phyloP scores from a whole-genome alignment of 2,888 invertebrate species.

The Mechanitis mazaeus region DNA sequence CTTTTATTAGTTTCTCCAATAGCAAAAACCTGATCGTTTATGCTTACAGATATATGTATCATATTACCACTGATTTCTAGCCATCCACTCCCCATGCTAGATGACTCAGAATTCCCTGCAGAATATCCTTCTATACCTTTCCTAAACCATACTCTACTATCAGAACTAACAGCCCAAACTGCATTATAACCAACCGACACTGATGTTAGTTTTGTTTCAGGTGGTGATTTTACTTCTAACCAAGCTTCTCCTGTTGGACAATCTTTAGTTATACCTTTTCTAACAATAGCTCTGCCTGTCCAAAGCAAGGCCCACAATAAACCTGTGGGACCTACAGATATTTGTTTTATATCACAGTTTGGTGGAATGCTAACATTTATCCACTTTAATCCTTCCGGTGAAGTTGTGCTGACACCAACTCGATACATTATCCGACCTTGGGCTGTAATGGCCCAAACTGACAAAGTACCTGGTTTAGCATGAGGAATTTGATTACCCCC shows the following conservation, averaged over 20 bases:
- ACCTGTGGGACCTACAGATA: conserved; percentile 90
- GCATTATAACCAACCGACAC: conserved; percentile 89
- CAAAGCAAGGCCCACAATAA: conserved; percentile 91
- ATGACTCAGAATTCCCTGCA: conserved; percentile 83
- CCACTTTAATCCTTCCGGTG: conserved; percentile 94
- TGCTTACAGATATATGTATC: conserved; percentile 87
- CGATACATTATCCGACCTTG: conserved; percentile 94
- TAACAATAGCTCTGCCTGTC: conserved; percentile 88
- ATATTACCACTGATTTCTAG: conserved; percentile 92
- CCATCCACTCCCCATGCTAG: conserved; percentile 90
- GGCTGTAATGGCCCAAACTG: conserved; percentile 96
- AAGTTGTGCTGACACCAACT: conserved; percentile 84
- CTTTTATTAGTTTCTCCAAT: conserved; percentile 89
- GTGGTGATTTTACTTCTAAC: conserved; percentile 86
- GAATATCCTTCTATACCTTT: conserved; percentile 83
- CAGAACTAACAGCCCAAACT: conserved; percentile 88
- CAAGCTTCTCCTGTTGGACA: conserved; percentile 83
- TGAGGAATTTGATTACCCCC: conserved; percentile 90
- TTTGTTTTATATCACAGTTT: conserved; percentile 88
- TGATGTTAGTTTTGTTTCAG: conserved; percentile 82
- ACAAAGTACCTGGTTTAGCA: conserved; percentile 83
- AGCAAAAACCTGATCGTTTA: conserved; percentile 93
- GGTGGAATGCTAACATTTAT: conserved; percentile 84
- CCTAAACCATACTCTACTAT: conserved; percentile 91
- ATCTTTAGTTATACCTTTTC: conserved; percentile 89